Evolutionary conservation across 1,140 invertebrate species (phyloP).

Genomic region (Dendrolimus punctatus): DNA sequence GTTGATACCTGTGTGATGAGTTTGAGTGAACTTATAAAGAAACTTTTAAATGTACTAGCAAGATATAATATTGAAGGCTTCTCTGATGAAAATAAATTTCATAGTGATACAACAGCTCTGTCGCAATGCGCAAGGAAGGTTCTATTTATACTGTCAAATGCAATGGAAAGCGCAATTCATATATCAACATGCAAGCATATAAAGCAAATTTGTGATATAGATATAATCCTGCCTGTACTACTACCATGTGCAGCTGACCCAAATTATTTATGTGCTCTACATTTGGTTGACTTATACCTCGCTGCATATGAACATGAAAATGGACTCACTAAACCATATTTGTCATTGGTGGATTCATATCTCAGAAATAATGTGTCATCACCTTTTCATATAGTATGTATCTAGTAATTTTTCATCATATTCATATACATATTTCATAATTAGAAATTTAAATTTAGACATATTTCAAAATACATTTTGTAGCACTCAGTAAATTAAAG

Average conservation of each 20-base stretch:
- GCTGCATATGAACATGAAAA: slow-evolving; percentile 64
- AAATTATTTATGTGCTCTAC: slow-evolving; percentile 55
- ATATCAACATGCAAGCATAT: slow-evolving; percentile 65
- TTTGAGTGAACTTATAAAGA: slow-evolving; percentile 37
- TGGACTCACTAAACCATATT: slow-evolving; percentile 54
- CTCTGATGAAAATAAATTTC: slow-evolving; percentile 35
- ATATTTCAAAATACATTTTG: too few species aligned
- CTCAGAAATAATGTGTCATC: slow-evolving; percentile 75
- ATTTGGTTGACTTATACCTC: slow-evolving; percentile 70
- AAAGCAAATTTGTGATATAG: slow-evolving; percentile 57
- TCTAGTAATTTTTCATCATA: slow-evolving; percentile 3
- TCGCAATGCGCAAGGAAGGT: slow-evolving; percentile 47
- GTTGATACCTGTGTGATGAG: slow-evolving; percentile 36
- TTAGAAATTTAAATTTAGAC: too few species aligned
- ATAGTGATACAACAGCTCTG: slow-evolving; percentile 37
- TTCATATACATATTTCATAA: too few species aligned
- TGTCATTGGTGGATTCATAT: slow-evolving; percentile 69
- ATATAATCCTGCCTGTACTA: slow-evolving; percentile 40
- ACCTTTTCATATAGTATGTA: slow-evolving; percentile 76
- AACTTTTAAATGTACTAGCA: slow-evolving; percentile 39
- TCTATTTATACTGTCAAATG: slow-evolving; percentile 69
- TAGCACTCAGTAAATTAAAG: too few species aligned
- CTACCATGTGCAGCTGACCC: slow-evolving; percentile 54
- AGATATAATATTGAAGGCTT: slow-evolving; percentile 43
- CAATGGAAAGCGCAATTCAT: slow-evolving; percentile 74